These are phyloP conservation scores for Apus apus DNA, from an alignment of 2,113 vertebrate species.

Conservation along the genomic window DNA sequence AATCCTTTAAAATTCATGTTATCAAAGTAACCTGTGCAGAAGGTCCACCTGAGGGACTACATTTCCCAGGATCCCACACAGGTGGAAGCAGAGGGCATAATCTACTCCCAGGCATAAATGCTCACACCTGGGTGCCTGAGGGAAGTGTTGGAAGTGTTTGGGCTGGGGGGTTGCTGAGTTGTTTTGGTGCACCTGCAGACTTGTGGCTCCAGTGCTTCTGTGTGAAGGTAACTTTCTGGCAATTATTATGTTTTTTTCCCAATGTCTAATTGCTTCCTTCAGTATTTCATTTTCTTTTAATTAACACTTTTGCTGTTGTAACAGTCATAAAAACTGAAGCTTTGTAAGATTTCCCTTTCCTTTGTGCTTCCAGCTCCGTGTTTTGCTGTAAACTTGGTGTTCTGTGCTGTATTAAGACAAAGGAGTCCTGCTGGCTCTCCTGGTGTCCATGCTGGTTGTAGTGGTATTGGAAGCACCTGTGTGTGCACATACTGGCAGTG, in stretches of 20 bases:
- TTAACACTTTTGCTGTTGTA: background rate
- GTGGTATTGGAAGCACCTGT: background rate
- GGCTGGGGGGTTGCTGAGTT: background rate
- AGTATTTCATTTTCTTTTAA: background rate
- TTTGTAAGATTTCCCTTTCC: background rate
- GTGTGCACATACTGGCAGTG: background rate
- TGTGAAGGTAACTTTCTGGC: background rate
- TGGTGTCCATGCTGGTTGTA: background rate
- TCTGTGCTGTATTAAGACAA: background rate
- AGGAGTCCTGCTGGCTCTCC: background rate
- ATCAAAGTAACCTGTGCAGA: background rate
- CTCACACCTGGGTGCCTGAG: accelerated
- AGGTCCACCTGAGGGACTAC: background rate
- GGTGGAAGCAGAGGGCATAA: background rate
- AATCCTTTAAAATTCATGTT: background rate
- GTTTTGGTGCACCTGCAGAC: background rate
- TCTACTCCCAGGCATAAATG: background rate
- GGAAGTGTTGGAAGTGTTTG: background rate
- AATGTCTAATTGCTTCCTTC: background rate
- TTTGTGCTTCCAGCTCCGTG: background rate
- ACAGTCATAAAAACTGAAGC: background rate
- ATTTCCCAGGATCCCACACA: background rate
- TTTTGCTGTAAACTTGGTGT: background rate
- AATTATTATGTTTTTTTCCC: background rate
- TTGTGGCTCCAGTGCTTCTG: background rate